These are phyloP conservation scores for Pica pica DNA, from an alignment of 2,113 vertebrate species.

Conservation along the genomic window DNA sequence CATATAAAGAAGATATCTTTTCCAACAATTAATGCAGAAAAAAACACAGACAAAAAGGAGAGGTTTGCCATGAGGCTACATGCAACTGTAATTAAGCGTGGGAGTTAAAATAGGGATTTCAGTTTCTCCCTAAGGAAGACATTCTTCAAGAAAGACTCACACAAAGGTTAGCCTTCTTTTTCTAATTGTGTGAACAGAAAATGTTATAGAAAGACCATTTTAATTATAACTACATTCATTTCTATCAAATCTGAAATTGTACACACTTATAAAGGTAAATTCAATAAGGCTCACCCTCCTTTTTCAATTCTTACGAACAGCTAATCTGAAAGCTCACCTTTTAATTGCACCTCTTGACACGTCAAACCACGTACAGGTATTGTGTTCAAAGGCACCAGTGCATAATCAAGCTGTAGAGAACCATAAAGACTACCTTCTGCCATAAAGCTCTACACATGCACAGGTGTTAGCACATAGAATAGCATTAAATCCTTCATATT, in stretches of 20 bases:
- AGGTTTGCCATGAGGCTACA: background rate
- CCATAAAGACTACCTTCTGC: background rate
- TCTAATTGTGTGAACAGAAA: conserved; percentile 42
- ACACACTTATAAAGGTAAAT: conserved; percentile 41
- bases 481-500: background rate
- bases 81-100: conserved; percentile 18
- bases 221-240: conserved; percentile 54
- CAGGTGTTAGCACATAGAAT: background rate
- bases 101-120: background rate
- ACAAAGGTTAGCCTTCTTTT: conserved; percentile 8
- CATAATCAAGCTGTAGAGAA: background rate
- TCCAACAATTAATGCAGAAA: background rate
- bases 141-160: conserved; percentile 10
- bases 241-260: conserved; percentile 26
- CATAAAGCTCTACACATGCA: background rate
- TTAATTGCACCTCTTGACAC: conserved; percentile 37
- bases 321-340: conserved; percentile 44
- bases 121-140: background rate
- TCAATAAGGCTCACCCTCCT: conserved; percentile 16
- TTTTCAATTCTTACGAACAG: conserved; percentile 24
- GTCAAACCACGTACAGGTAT: background rate
- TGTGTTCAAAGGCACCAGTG: background rate
- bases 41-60: background rate
- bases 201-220: background rate
- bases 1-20: background rate